Base-by-base conservation (phyloP, 1,140 invertebrate species). In the Solen grandis region DNA sequence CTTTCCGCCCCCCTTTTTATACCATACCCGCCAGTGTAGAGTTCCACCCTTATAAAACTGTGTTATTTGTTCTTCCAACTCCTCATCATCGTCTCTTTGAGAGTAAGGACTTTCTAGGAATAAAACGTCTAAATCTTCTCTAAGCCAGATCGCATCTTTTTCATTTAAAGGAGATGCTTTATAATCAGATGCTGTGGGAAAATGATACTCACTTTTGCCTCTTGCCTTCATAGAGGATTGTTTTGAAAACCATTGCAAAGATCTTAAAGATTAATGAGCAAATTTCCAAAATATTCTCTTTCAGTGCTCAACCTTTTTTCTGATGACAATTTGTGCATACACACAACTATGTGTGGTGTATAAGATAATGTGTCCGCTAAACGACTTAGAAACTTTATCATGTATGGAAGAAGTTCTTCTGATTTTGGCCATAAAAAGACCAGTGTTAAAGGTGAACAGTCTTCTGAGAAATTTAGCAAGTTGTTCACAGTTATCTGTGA, bases 21-120 rank as follows among this genome's bases (percentile, higher is more conserved):
- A 86, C 80, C 82, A 81, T 10, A 83, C 52, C 59, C 22, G 55
- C 86, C 86, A 88, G 36, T 79, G 80, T 5, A 88, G n/a, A 14
- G 83, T 83, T 5, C 85, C 86, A 31, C 86, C 86, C 38, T 82
- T 77, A 38, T 68, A 84, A 54, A 88, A 88, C 4, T 79, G 57
- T 0, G 82, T 65, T 8, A 65, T 66, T 38, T 88, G 84, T 57
- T 82, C 60, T 25, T 82, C 52, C 2, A 88, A 60, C 52, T 76
- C 70, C 16, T 83, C 59, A 27, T 68, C 69, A 29, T 83, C 75
- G 33, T 38, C 4, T 33, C 60, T 50, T n/a, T 29, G 16, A 46
- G 81, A 77, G 2, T 68, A 81, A 27, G 80, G 73, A 62, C 75
- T 83, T 16, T 78, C 46, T 3, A 81, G 33, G 46, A 79, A 88